These are phyloP conservation scores for Malacosoma neustria DNA, from an alignment of 2,888 invertebrate species.

Conservation along the genomic window DNA sequence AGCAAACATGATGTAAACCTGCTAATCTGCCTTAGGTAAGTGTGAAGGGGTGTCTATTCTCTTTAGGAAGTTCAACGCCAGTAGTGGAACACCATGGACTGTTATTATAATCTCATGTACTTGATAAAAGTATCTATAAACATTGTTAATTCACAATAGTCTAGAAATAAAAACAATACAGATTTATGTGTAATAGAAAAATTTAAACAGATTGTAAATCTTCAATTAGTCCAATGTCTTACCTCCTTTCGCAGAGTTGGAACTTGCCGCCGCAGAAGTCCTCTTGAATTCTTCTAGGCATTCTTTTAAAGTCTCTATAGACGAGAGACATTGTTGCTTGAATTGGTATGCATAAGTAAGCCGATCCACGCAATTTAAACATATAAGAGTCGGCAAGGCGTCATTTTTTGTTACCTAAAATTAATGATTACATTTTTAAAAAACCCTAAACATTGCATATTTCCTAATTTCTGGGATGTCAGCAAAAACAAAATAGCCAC, in stretches of 20 bases:
- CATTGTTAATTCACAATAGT: too few species aligned
- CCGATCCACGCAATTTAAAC: conserved; percentile 64
- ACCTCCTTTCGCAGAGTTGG: conserved; percentile 34
- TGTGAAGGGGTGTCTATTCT: too few species aligned
- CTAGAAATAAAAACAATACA: too few species aligned
- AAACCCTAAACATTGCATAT: conserved; percentile 8
- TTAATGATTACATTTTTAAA: conserved; percentile 3
- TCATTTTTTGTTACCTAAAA: conserved; percentile 63
- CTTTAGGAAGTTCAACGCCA: too few species aligned
- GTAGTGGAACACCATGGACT: too few species aligned
- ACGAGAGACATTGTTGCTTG: conserved; percentile 64
- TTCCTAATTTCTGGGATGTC: conserved; percentile 60
- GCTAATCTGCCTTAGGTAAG: too few species aligned
- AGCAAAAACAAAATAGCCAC: conserved; percentile 46
- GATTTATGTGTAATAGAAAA: too few species aligned
- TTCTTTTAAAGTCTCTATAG: conserved; percentile 65
- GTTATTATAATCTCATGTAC: too few species aligned
- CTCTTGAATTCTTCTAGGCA: conserved; percentile 63
- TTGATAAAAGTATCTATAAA: too few species aligned
- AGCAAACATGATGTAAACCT: too few species aligned
- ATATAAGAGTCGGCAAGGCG: conserved; percentile 63
- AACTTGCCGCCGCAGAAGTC: conserved; percentile 43
- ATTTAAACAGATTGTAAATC: too few species aligned
- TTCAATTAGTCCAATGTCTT: too few species aligned
- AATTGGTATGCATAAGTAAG: conserved; percentile 65